These are phyloP conservation scores for Poicephalus meyeri DNA, from an alignment of 2,113 vertebrate genomes.

Conservation along the genomic window DNA sequence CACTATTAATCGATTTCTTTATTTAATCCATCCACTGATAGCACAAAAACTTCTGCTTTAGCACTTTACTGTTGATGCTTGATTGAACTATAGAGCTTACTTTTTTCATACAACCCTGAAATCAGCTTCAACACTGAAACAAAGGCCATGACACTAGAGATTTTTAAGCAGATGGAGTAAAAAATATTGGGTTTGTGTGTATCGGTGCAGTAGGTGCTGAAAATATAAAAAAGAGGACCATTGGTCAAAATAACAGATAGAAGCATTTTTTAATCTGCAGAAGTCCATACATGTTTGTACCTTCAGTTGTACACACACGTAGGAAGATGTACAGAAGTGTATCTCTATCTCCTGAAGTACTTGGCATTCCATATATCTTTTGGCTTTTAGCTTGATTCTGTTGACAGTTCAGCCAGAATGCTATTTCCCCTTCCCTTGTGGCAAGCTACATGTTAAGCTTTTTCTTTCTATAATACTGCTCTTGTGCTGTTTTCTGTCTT, in stretches of 20 bases:
- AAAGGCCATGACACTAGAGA: slow-evolving; percentile 47
- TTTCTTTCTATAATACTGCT: neutral
- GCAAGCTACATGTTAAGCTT: neutral
- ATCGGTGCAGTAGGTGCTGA: slow-evolving; percentile 58
- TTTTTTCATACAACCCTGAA: slow-evolving; percentile 53
- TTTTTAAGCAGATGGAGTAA: slow-evolving; percentile 53
- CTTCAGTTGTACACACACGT: neutral
- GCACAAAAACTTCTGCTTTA: slow-evolving; percentile 49
- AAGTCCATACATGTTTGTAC: slow-evolving; percentile 28
- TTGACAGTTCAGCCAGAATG: slow-evolving; percentile 18
- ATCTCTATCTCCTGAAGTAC: neutral
- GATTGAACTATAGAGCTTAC: slow-evolving; percentile 40
- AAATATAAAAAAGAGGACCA: slow-evolving; percentile 21
- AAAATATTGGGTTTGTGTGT: slow-evolving; percentile 62
- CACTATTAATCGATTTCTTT: slow-evolving; percentile 56
- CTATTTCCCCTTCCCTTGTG: slow-evolving; percentile 3
- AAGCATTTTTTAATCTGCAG: slow-evolving; percentile 50
- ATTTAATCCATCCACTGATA: slow-evolving; percentile 37
- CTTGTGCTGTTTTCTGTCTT: neutral
- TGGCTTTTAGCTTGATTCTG: slow-evolving; percentile 20
- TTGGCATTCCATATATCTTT: neutral
- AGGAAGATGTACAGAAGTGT: neutral
- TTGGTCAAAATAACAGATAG: slow-evolving; percentile 59
- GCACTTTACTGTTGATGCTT: slow-evolving; percentile 49
- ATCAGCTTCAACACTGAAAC: slow-evolving; percentile 39